These are phyloP conservation scores for Raja brachyura DNA, from an alignment of 2,113 vertebrate species.

Conservation along the genomic window DNA sequence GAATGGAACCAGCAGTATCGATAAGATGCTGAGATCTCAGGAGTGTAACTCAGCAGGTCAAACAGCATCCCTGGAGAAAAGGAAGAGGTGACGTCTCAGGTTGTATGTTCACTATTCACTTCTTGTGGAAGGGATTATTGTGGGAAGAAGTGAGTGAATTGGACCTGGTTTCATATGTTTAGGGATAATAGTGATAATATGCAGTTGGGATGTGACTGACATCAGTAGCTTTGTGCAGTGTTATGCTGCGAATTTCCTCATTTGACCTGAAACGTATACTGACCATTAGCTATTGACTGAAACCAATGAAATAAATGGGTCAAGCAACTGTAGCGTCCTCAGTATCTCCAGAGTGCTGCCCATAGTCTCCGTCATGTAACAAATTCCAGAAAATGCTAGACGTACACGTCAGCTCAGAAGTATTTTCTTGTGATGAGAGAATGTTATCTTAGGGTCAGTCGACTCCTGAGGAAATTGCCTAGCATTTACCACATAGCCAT, in stretches of 20 bases:
- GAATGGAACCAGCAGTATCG: not conserved
- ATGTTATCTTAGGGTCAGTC: no score
- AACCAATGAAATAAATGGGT: not conserved
- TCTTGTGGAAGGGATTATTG: not conserved
- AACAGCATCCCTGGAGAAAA: no score
- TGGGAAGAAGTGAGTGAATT: not conserved
- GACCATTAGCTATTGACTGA: not conserved
- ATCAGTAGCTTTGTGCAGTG: not conserved
- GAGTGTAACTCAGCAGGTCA: not conserved
- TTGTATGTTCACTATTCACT: not conserved
- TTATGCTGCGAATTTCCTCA: not conserved
- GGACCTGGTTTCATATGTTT: not conserved
- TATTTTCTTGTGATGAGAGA: no score
- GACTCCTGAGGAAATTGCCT: no score
- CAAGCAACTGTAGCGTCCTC: not conserved
- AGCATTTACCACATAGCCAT: no score
- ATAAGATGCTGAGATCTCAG: not conserved
- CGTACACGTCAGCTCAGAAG: no score
- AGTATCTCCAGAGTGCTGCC: not conserved
- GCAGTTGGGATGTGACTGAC: not conserved
- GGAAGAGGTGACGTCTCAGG: no score
- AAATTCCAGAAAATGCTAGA: no score
- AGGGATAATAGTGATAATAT: not conserved
- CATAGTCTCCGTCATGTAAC: not conserved
- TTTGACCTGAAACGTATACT: not conserved